A percentile compares a stretch with the other conserved stretches of the same genome.
These are phyloP conservation scores for Ctenochaetus hawaiiensis DNA, from an alignment of 2,797 vertebrate genomes.

Conservation along the genomic window DNA sequence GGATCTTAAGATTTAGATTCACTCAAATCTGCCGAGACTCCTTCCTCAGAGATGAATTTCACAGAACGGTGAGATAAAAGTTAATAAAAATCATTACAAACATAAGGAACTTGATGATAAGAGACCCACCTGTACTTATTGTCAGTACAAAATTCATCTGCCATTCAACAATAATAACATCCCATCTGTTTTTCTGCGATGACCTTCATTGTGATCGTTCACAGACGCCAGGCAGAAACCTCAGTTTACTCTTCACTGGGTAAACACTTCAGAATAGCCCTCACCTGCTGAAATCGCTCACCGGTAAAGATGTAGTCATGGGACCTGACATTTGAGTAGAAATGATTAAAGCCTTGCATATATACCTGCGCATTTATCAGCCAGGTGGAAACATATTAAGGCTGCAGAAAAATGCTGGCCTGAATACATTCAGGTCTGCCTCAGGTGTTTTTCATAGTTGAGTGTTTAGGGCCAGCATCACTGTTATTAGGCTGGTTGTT, in stretches of 20 bases:
- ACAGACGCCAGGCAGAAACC: constrained; percentile 47
- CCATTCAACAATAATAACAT: constrained; percentile 21
- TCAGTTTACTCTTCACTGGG: constrained; percentile 42
- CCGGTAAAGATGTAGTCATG: constrained; percentile 13
- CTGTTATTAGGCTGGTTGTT: constrained; percentile 45
- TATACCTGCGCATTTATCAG: constrained; percentile 43
- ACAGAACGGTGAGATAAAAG: not conserved
- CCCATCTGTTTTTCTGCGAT: constrained; percentile 53
- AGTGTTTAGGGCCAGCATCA: constrained; percentile 27
- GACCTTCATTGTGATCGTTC: constrained; percentile 57
- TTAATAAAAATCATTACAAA: not conserved
- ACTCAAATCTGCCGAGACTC: not conserved
- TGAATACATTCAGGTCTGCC: constrained; percentile 47
- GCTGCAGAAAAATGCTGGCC: constrained; percentile 38
- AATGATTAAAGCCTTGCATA: constrained; percentile 55
- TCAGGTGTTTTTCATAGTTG: constrained; percentile 47
- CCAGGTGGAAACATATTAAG: constrained; percentile 46
- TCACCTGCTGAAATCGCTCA: constrained; percentile 50
- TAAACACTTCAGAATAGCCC: constrained; percentile 47
- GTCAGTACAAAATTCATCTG: constrained; percentile 25
- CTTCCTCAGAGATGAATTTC: constrained; percentile 4
- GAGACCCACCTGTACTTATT: constrained; percentile 23
- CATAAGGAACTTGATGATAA: constrained; percentile 11
- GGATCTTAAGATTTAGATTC: not conserved
- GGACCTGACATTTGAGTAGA: constrained; percentile 54